These are phyloP conservation scores for Netelia melanura DNA, from an alignment of 2,888 invertebrate genomes.

Conservation along the genomic window DNA sequence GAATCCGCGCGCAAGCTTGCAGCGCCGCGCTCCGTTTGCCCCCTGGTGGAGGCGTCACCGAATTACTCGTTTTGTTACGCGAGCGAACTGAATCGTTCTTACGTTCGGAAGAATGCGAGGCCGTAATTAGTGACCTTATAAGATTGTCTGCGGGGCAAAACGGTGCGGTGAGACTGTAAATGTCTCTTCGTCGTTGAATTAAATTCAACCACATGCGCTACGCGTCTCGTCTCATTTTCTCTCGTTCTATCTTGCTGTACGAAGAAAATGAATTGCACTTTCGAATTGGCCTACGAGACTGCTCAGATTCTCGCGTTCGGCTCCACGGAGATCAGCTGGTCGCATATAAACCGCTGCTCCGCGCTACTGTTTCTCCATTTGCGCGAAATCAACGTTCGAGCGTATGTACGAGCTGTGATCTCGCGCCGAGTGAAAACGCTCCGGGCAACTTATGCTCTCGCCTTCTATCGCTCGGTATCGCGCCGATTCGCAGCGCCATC, in stretches of 20 bases:
- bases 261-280: slow-evolving; percentile 53
- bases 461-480: slow-evolving; percentile 35
- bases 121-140: slow-evolving; percentile 62
- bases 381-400: slow-evolving; percentile 4
- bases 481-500: too few species aligned
- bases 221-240: slow-evolving; percentile 20
- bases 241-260: background rate
- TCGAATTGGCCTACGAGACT: slow-evolving; percentile 54
- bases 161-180: slow-evolving; percentile 39
- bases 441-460: slow-evolving; percentile 39
- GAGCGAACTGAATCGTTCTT: slow-evolving; percentile 5
- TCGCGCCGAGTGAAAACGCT: slow-evolving; percentile 25
- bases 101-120: slow-evolving; percentile 51
- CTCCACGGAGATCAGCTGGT: slow-evolving; percentile 1
- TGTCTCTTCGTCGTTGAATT: slow-evolving; percentile 31
- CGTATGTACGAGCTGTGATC: background rate
- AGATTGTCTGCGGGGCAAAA: slow-evolving; percentile 29
- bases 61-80: slow-evolving; percentile 25
- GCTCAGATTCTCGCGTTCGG: slow-evolving; percentile 8
- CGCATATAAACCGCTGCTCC: background rate
- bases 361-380: slow-evolving; percentile 21
- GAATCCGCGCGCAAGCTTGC: slow-evolving; percentile 20
- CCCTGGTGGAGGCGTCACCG: slow-evolving; percentile 46
- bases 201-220: slow-evolving; percentile 5
- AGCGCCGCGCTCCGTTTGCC: slow-evolving; percentile 15